Conservation (phyloP, 2,888 invertebrate species). For the Eristalis tenax region DNA sequence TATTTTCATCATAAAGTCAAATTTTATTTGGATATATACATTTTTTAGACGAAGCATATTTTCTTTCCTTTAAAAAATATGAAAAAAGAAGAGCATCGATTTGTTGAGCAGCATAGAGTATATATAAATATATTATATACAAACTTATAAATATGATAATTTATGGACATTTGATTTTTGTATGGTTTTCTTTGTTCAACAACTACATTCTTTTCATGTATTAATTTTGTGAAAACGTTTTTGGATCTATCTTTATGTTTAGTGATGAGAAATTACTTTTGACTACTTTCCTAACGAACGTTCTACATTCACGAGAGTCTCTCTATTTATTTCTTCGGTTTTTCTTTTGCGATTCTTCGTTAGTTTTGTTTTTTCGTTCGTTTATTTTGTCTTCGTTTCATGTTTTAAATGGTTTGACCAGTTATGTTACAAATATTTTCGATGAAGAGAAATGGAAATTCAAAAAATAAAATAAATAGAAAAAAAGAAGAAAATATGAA, state of each 20-base stretch:
- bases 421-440: constrained; percentile 50
- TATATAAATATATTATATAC: constrained; percentile 31
- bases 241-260: constrained; percentile 38
- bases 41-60: constrained; percentile 42
- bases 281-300: neutral
- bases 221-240: constrained; percentile 24
- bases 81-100: constrained; percentile 42
- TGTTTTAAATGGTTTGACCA: constrained; percentile 30
- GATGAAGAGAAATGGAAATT: constrained; percentile 14
- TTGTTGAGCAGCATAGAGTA: constrained; percentile 66
- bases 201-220: too few relatives aligned
- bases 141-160: constrained; percentile 44
- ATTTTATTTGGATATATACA: constrained; percentile 27
- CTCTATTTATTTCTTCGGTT: constrained; percentile 7
- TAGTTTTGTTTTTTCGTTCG: neutral
- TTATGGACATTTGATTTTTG: constrained; percentile 54
- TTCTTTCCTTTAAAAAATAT: constrained; percentile 61
- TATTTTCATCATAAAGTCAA: constrained; percentile 20
- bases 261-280: neutral
- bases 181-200: constrained; percentile 50
- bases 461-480: neutral
- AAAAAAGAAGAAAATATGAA: constrained; percentile 42
- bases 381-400: neutral
- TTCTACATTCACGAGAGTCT: neutral
- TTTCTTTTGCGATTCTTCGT: neutral